Evolutionary conservation across 1,140 invertebrate genomes (phyloP), one percentile per base, ranked within the genome.

Genomic region (Telenomus remus): DNA sequence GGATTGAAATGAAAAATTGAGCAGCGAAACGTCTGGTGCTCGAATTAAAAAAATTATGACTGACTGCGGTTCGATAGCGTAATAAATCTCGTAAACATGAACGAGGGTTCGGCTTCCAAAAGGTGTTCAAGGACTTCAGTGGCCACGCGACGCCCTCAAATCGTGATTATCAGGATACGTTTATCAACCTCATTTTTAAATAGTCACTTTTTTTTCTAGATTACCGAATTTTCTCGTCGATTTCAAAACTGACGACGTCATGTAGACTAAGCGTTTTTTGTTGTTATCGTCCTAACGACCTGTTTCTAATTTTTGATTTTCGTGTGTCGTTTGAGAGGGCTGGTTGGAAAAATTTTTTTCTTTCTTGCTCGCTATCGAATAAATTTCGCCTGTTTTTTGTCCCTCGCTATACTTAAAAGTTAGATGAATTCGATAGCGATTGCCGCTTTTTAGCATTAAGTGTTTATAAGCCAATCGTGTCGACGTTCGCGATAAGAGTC

Each of bases 401-500:
- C 10, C 46, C 33, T 9, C 10, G 33, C 11, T 27, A 27, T 27
- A 27, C 19, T 27, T 27, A 27, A 27, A 27, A 27, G 19, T 27
- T 27, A 27, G 19, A 71, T 63, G 51, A 53, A 46, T 59, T 59
- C 33, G 48, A 59, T 54, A 65, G 6, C 47, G 65, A 64, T 8
- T 35, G 71, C 71, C 50, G 57, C 54, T 64, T 63, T 66, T 68
- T 64, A 33, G 43, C 65, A 69, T 69, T 69, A 65, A 68, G 55
- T 61, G 55, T 71, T 69, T 66, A 70, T 61, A 65, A 79, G 68
- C 79, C 82, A 86, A 82, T 85, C 81, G 81, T 81, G 65, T 66
- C 69, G 44, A 71, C 9, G 10, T 42, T 34, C 48, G 10, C 71
- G 85, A 85, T 86, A 86, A 85, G 76, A 77, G 82, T 86, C 82